Base-by-base conservation (phyloP, 2,888 invertebrate genomes). In the Beris chalybata region DNA sequence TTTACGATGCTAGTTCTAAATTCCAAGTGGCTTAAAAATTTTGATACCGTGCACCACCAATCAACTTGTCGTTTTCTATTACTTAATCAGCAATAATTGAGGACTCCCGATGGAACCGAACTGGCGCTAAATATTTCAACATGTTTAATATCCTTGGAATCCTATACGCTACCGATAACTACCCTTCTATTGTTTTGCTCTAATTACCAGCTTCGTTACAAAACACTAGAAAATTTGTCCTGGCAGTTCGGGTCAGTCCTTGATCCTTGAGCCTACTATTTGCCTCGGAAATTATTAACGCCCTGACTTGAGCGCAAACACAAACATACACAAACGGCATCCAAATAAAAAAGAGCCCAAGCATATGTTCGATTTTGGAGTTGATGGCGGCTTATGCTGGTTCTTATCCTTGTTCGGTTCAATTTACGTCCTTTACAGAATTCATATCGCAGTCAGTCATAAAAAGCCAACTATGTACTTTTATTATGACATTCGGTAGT, bases 211-310 rank as follows among this genome's bases (percentile, higher is more conserved):
- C 6, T 61, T 61, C 13, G 31, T 50, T 32, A 12, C 43, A 15
- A 11, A 45, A 50, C 29, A 29, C 11, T 29, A 56, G 44, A 56
- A 31, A 22, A 29, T 13, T 12, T 15, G 29, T 48, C 22, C 43
- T n/a, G 38, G 38, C 38, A 38, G 32, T 38, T 9, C 9, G 7
- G 9, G 38, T 38, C 38, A 63, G 56, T 64, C 64, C 58, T 67
- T 67, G 67, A 67, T 67, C 64, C 64, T 38, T 58, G 64, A 53
- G 63, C 57, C 54, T 53, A 47, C 43, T 67, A 58, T 67, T 67
- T 67, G 58, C 64, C 50, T 53, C 32, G 15, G 43, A 15, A 64
- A 64, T 67, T 64, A 67, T 67, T 67, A 65, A 65, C 65, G 57
- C 54, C 47, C 53, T 30, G 57, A 61, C 61, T 61, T 50, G 30